Evolutionary conservation across 2,797 vertebrate species (phyloP), one percentile per base, ranked within the genome.

Genomic region (Onychomys leucogaster): DNA sequence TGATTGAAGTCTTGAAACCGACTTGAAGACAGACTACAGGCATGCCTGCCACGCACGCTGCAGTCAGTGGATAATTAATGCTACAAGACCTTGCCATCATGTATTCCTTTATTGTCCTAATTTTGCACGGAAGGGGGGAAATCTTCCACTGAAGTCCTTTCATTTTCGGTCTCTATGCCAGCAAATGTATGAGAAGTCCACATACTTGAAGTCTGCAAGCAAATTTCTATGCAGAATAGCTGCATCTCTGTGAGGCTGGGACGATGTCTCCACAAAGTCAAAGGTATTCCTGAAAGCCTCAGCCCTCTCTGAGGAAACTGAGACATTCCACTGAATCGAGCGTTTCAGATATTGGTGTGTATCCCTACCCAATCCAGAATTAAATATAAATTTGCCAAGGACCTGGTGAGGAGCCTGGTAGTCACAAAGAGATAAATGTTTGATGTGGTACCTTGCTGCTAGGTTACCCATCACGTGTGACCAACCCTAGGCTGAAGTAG

Each of bases 1-100:
- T 98, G 98, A 98, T 94, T 98, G 98, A 98, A 98, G 97, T 97
- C 97, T 98, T 92, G 97, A 98, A 98, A 96, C 81, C 49, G 41
- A 97, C 32, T 91, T 97, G 92, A 96, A 97, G 97, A 95, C 2
- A 4, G 97, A 96, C 93, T 97, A 82, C 94, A 95, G 96, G 94
- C 96, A 84, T 96, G 94, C 96, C 94, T 98, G 96, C 97, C 21
- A 21, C 25, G 23, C 78, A 89, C 0, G 76, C 93, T 96, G 94
- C 94, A 43, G 94, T 98, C 95, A 97, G 77, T 59, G 97, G 98
- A 97, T 98, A 98, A 98, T 98, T 97, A 98, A 96, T 78, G 96
- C 81, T 67, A 92, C 29, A 84, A 97, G 96, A 94, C 96, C 78
- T 9, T n/a, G 82, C 96, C 96, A 83, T 10, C 67, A 8, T 97